Evolutionary conservation across 2,113 vertebrate species (phyloP).

Genomic region (Catharus fuscescens): DNA sequence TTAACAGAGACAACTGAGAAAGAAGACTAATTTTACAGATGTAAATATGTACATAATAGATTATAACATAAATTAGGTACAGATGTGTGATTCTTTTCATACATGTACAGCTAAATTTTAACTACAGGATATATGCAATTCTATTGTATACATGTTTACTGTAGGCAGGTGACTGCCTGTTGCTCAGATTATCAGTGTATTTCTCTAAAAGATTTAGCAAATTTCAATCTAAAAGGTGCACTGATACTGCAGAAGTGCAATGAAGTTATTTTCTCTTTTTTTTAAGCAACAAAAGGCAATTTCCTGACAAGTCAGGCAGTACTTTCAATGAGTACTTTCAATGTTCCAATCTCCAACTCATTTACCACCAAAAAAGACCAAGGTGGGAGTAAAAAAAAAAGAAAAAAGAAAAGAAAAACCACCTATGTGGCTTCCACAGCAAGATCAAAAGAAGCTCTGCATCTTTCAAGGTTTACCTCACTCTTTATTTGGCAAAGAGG

Average conservation of each 20-base stretch:
- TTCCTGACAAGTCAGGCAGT: background rate
- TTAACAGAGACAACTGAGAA: background rate
- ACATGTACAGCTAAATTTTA: background rate
- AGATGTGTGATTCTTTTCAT: background rate
- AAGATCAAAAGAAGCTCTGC: background rate
- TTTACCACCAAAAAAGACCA: background rate
- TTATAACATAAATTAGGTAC: background rate
- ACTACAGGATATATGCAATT: background rate
- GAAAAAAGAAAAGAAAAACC: background rate
- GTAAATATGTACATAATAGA: background rate
- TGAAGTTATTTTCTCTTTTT: background rate
- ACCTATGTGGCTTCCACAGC: background rate
- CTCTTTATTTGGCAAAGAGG: background rate
- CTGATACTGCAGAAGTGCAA: background rate
- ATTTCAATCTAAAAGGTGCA: background rate
- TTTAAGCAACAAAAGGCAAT: background rate
- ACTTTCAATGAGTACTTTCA: background rate
- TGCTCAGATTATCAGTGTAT: background rate
- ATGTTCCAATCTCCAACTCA: background rate
- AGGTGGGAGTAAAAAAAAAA: background rate
- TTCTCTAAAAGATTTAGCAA: background rate
- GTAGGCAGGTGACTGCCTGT: background rate
- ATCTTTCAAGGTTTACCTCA: background rate
- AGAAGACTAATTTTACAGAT: background rate
- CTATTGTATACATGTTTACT: rapidly evolving